A percentile compares a stretch with the other conserved stretches of the same genome.
Evolutionary conservation across 2,113 vertebrate species (phyloP).

Genomic region (Pelusios castaneus): DNA sequence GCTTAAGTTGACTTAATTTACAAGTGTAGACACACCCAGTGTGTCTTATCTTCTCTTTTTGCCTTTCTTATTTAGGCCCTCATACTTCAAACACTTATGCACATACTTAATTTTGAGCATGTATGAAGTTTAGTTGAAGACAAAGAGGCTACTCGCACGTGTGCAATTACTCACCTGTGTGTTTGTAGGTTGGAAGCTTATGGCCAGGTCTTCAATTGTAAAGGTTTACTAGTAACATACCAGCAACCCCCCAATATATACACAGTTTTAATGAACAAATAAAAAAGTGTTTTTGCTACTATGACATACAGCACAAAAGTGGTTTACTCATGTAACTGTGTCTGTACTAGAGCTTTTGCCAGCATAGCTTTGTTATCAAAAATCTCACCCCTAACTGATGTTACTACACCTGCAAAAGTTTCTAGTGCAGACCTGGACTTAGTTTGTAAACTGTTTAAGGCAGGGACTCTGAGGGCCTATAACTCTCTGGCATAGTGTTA

Average conservation of each 20-base stretch:
- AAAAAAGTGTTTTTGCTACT: no score
- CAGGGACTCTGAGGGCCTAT: fast-evolving
- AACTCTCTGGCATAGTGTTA: fast-evolving
- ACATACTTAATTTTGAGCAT: fast-evolving
- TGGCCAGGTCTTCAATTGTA: fast-evolving
- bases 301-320: no score
- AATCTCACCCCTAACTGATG: fast-evolving
- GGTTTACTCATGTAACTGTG: background rate
- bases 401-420: background rate
- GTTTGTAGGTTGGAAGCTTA: no score
- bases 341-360: fast-evolving
- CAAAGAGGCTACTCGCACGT: no score
- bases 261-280: no score
- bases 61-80: fast-evolving
- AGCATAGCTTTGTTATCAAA: background rate
- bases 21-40: no score
- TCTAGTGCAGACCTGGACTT: fast-evolving
- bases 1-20: no score
- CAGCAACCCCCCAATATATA: no score
- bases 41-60: fast-evolving
- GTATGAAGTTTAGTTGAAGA: fast-evolving
- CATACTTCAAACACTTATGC: background rate
- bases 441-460: fast-evolving
- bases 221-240: fast-evolving
- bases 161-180: no score